A percentile compares a stretch with the other conserved stretches of the same genome.
These are phyloP conservation scores for Apaloderma vittatum DNA, from an alignment of 2,113 vertebrate genomes.

Conservation along the genomic window DNA sequence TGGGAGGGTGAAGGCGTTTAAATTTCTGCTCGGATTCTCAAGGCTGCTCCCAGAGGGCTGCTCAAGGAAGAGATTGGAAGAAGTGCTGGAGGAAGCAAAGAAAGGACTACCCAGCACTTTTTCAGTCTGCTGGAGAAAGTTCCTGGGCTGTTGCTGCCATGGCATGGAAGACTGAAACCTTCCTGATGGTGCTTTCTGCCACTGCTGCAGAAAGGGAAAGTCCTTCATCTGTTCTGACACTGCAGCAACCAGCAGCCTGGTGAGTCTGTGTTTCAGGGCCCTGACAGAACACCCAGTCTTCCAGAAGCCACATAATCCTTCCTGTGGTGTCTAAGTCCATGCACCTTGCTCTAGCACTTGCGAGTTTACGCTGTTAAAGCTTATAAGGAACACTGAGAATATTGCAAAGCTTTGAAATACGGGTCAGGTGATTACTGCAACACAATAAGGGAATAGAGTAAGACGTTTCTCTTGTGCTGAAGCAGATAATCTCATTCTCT, in stretches of 20 bases:
- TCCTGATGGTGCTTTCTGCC: neutral
- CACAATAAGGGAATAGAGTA: neutral
- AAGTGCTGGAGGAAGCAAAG: neutral
- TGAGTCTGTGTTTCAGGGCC: neutral
- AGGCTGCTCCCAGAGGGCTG: neutral
- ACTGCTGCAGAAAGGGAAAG: neutral
- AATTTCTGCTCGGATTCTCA: neutral
- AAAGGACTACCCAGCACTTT: neutral
- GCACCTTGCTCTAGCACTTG: neutral
- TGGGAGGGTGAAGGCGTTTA: neutral
- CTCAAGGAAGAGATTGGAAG: neutral
- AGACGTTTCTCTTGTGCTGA: neutral
- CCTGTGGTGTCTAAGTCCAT: neutral
- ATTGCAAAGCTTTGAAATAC: neutral
- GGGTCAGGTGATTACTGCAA: neutral
- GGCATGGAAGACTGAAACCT: neutral
- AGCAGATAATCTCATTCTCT: neutral
- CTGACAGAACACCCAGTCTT: neutral
- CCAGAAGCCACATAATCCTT: neutral
- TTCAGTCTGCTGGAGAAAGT: neutral
- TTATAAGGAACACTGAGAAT: neutral
- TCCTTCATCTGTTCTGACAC: neutral
- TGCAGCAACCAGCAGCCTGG: neutral
- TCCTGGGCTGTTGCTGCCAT: neutral
- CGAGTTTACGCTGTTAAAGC: neutral